Evolutionary conservation across 2,113 vertebrate genomes (phyloP), one percentile per base, ranked within the genome.

Genomic region (Colossoma macropomum): DNA sequence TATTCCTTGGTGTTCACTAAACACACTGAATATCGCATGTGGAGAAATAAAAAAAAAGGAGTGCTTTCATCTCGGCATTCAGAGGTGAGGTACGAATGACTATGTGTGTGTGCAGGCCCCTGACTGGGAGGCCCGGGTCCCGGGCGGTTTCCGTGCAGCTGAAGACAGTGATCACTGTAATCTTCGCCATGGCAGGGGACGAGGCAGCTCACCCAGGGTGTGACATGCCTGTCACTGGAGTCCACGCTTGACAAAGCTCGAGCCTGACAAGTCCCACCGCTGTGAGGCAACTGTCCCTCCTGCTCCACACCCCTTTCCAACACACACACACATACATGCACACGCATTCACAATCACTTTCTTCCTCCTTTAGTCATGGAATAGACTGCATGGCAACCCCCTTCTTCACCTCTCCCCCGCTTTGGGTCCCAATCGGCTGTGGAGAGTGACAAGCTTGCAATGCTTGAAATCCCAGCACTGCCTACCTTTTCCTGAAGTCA

Each of bases 191-290:
- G 80, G 88, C 84, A 68, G 88, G 84, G 90, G 90, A 90, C 87
- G 89, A 85, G 87, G 87, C 81, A 83, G 87, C 89, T 91, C 90
- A 90, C 88, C 89, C 83, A 80, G 90, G 90, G 89, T 92, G 87
- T 86, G 89, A 90, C 88, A 85, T 50, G 86, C 82, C 90, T 94
- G 92, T 92, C 90, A 90, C 85, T 68, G 76, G 86, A 90, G 83
- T 90, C 89, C 87, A 82, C 87, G 88, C 89, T 90, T 93, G 92
- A 92, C 91, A 90, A 90, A 75, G 85, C 84, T 86, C 75, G 86
- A 38, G 86, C 89, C 92, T 91, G 90, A 93, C 91, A 93, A 91
- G 90, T 93, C 89, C 88, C 89, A 86, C 80, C 77, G 86, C 88
- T 91, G 87, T 89, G 87, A 92, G 78, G 90, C 78, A 72, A 90